Percentiles rank a stretch among this genome's conserved stretches.
Evolutionary conservation across 2,888 invertebrate genomes (phyloP).

Genomic region (Eristalinus sepulchralis): DNA sequence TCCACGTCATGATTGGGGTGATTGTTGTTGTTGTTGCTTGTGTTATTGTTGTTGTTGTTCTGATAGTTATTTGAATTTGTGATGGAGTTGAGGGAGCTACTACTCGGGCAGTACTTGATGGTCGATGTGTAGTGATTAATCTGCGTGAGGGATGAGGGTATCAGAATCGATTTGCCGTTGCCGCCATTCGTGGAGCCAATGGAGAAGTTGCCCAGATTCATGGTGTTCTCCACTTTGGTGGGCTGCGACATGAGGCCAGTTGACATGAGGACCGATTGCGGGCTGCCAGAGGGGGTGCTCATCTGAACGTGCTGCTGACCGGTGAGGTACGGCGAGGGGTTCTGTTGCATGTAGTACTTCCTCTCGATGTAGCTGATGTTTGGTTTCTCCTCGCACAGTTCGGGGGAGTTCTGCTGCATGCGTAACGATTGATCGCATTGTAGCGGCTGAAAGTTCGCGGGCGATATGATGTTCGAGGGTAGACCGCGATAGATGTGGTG

Average conservation of each 20-base stretch:
- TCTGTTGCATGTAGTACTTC: constrained; percentile 76
- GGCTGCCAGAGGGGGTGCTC: constrained; percentile 60
- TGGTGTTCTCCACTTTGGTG: constrained; percentile 71
- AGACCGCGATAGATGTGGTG: constrained; percentile 75
- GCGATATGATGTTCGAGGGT: constrained; percentile 75
- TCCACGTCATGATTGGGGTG: constrained; percentile 52
- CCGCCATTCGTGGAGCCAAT: constrained; percentile 16
- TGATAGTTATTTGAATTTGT: constrained; percentile 72
- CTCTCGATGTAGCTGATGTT: constrained; percentile 77
- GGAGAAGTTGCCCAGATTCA: constrained; percentile 70
- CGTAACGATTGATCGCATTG: constrained; percentile 73
- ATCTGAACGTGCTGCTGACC: constrained; percentile 58
- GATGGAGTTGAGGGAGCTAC: constrained; percentile 75
- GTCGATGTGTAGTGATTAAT: constrained; percentile 79
- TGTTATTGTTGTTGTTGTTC: constrained; percentile 54
- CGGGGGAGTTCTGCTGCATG: constrained; percentile 76
- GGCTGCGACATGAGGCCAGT: constrained; percentile 73
- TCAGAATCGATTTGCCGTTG: constrained; percentile 59
- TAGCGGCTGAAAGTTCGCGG: constrained; percentile 76
- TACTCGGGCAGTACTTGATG: constrained; percentile 80
- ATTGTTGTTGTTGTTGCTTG: constrained; percentile 47
- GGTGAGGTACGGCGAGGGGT: constrained; percentile 48
- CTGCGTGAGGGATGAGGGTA: constrained; percentile 70
- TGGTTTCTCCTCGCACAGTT: constrained; percentile 78
- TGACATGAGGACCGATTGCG: constrained; percentile 59